Evolutionary conservation across 2,888 invertebrate genomes (phyloP).

Genomic region (Cheilosia impressa): DNA sequence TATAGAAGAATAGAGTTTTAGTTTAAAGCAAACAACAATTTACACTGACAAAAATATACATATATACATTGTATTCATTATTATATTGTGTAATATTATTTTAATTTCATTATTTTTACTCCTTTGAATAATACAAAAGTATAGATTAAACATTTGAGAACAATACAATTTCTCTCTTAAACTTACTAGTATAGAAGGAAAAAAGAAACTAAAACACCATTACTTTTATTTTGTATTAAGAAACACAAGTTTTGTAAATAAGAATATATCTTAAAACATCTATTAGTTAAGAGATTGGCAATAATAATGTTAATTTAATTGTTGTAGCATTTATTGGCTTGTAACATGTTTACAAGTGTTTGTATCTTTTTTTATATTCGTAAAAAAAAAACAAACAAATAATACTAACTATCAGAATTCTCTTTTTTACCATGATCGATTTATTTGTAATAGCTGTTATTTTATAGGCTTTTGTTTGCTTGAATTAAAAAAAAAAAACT

Average conservation of each 20-base stretch:
- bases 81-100: conserved; percentile 20
- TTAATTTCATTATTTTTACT: conserved; percentile 41
- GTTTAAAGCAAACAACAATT: conserved; percentile 63
- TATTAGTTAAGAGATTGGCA: conserved; percentile 66
- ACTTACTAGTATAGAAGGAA: conserved; percentile 37
- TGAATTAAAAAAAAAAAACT: neutral
- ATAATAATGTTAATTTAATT: conserved; percentile 69
- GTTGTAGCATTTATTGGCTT: conserved; percentile 60
- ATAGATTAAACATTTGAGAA: conserved; percentile 20
- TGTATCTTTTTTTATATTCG: neutral
- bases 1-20: conserved; percentile 38
- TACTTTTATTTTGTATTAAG: conserved; percentile 37
- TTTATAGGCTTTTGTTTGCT: neutral
- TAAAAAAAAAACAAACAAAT: conserved; percentile 23
- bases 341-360: conserved; percentile 18
- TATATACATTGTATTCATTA: conserved; percentile 21
- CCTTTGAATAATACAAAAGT: conserved; percentile 9
- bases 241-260: conserved; percentile 60
- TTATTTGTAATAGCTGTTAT: neutral
- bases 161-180: conserved; percentile 34
- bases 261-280: conserved; percentile 7
- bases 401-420: conserved; percentile 6
- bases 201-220: conserved; percentile 45
- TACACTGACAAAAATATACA: conserved; percentile 41
- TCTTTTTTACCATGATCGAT: conserved; percentile 10